These are phyloP conservation scores for Electrona antarctica DNA, from an alignment of 2,113 vertebrate genomes.

Conservation along the genomic window DNA sequence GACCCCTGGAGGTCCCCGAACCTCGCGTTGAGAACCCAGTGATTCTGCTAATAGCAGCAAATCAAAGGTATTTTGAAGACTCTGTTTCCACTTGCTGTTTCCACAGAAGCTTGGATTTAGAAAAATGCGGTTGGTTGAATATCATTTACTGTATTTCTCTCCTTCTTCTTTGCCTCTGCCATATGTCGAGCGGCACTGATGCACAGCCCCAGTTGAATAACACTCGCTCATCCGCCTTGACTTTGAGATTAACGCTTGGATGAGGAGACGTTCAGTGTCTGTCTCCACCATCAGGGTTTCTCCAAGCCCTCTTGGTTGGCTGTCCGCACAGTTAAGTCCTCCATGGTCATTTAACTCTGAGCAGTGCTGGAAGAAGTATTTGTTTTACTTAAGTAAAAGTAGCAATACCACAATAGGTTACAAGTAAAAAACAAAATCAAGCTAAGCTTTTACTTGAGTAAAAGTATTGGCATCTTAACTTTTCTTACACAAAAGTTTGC, in stretches of 20 bases:
- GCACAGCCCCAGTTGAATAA: constrained; percentile 37
- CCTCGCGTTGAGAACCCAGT: too few relatives aligned
- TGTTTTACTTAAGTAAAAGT: too few relatives aligned
- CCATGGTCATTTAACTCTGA: too few relatives aligned
- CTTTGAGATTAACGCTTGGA: constrained; percentile 32
- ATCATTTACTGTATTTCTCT: constrained; percentile 38
- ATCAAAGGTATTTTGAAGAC: constrained; percentile 29
- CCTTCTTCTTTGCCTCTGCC: neutral
- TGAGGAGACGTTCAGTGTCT: constrained; percentile 33
- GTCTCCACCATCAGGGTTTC: constrained; percentile 10
- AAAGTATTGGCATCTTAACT: too few relatives aligned
- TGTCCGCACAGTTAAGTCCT: too few relatives aligned
- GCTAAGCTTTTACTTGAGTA: too few relatives aligned
- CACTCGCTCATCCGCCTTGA: constrained; percentile 28
- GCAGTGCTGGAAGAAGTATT: too few relatives aligned
- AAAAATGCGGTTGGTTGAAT: constrained; percentile 44
- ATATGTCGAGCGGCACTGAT: constrained; percentile 43
- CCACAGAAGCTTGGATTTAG: constrained; percentile 41
- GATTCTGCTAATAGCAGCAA: constrained; percentile 37
- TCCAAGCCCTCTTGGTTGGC: neutral
- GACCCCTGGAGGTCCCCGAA: neutral
- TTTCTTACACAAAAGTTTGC: too few relatives aligned
- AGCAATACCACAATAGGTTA: too few relatives aligned
- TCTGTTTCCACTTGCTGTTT: constrained; percentile 29
- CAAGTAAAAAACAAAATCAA: too few relatives aligned